Evolutionary conservation across 1,140 invertebrate genomes (phyloP), one percentile per base, ranked within the genome.

Genomic region (Scylla paramamosain): DNA sequence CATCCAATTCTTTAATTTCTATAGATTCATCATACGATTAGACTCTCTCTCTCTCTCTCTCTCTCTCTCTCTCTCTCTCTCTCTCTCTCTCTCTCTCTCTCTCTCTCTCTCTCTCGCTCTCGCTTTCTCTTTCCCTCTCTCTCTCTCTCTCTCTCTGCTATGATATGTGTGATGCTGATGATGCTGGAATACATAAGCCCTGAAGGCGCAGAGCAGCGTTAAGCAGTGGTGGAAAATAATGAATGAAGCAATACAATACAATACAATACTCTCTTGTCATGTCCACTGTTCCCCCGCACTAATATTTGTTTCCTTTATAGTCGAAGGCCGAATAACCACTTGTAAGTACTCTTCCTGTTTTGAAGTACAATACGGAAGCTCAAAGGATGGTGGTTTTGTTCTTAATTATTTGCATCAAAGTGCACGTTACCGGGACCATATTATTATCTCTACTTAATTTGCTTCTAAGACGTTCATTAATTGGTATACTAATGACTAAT

Each of bases 301-400:
- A 94, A 94, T 94, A 89, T 94, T 89, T 94, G 67, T 94, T 94
- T 94, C 86, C 90, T 94, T 94, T 94, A 89, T 94, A 94, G 93
- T 94, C 93, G 93, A 94, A 94, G 93, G 93, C 93, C 93, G 93
- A 94, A 94, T 94, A 94, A 94, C 86, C 93, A 94, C 93, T 45
- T 94, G 93, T 94, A 94, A 94, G 93, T 94, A 94, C 93, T 94
- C 45, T 89, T 94, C 86, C 39, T 94, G 93, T 94, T 89, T 94
- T 94, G 29, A 89, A 94, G 86, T 89, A 94, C 93, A 77, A 89
- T 94, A 67, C 93, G 88, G 86, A 94, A 59, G 45, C 32, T n/a
- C 16, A 86, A 16, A 87, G 46, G 83, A 20, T 91, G 67, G 48
- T 91, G 67, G 67, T 89, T 29, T 88, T 46, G 45, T 12, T 10